Base-by-base conservation (phyloP, 2,113 vertebrate genomes). In the Rhabdornis inornatus region DNA sequence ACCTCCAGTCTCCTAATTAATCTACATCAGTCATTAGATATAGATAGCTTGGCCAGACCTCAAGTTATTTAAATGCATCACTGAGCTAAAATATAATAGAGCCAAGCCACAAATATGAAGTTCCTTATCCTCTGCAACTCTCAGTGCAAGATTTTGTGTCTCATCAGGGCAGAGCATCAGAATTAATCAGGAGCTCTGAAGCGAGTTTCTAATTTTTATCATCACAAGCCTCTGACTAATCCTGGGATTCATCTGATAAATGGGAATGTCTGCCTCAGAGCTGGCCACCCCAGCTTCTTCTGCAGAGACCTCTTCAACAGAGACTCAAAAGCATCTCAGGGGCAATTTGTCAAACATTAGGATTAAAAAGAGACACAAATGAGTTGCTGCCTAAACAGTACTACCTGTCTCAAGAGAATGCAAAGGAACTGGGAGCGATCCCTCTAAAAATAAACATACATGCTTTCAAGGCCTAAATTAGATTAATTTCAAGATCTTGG, bases 1-100 rank as follows among this genome's bases (percentile, higher is more conserved):
- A 76, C 87, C 52, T 92, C 55, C 61, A 85, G 91, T 76, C 75
- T 97, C 89, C 78, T 45, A 85, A 87, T 90, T 94, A 91, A 92
- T 92, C 89, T 63, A 61, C 31, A 74, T 91, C 75, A 92, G 33
- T 90, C 66, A 69, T 71, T 74, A 87, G 63, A 80, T 47, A 55
- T 3, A 65, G 50, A 90, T 86, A 80, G 63, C 12, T 40, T 88
- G 35, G 66, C 50, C 17, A 83, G 79, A 95, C 17, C 20, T 70
- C 30, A 83, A 74, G 33, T 90, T 91, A 66, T 85, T 87, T 61
- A 77, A 92, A 87, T 23, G 39, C 35, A 83, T 85, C 84, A 39
- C 31, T 44, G 55, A 65, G 70, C 52, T 60, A 76, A 88, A 70
- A 59, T 18, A 50, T 18, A 52, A 77, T 22, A 75, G 8, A 64